Percentiles rank a stretch among this genome's conserved stretches.
Evolutionary conservation across 2,797 vertebrate species (phyloP).

Genomic region (Hydrocynus forskahlii): DNA sequence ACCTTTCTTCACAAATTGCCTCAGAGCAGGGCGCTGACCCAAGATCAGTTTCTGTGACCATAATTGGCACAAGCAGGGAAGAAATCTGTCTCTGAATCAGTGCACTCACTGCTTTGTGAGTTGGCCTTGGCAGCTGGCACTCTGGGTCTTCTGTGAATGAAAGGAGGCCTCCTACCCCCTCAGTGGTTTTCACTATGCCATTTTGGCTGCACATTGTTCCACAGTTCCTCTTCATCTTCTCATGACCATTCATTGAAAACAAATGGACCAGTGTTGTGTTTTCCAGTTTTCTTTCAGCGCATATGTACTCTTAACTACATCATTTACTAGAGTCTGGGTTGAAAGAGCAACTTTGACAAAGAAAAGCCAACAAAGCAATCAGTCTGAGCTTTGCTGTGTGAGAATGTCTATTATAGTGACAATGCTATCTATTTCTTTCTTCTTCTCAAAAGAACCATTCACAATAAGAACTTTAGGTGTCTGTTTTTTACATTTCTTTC

Average conservation of each 20-base stretch:
- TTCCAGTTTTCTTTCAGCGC: background rate
- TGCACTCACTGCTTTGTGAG: background rate
- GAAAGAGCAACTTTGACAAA: background rate
- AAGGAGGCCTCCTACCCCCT: background rate
- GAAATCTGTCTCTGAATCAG: background rate
- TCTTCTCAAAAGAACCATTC: background rate
- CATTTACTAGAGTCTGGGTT: background rate
- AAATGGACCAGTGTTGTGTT: background rate
- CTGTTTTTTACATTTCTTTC: background rate
- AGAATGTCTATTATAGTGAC: background rate
- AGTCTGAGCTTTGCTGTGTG: background rate
- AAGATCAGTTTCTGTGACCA: background rate
- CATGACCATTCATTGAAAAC: background rate
- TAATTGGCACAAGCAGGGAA: background rate
- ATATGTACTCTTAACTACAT: background rate
- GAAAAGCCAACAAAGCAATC: background rate
- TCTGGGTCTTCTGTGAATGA: background rate
- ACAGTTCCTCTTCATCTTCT: background rate
- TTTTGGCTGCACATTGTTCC: background rate
- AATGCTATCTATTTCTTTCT: background rate
- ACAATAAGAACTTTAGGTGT: background rate
- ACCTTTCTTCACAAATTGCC: background rate
- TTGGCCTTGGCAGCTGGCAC: constrained; percentile 3
- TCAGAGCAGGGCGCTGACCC: background rate
- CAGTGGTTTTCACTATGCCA: background rate